Percentiles rank a stretch among this genome's conserved stretches.
These are phyloP conservation scores for Drosophila prosaltans DNA, from an alignment of 1,140 invertebrate genomes.

Conservation along the genomic window DNA sequence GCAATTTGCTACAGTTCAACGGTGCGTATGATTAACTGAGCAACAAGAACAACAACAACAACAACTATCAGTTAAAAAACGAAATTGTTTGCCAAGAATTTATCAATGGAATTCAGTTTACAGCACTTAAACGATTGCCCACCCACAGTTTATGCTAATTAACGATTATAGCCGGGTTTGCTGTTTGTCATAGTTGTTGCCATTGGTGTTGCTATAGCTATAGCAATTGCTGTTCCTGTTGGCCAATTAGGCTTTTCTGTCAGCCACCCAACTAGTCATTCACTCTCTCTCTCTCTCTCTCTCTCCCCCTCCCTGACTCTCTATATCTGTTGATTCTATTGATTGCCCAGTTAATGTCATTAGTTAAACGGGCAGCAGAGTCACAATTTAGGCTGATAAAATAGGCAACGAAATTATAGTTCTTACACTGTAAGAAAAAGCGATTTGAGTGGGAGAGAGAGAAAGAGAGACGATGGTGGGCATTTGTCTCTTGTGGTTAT, in stretches of 20 bases:
- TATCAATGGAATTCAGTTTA: conserved; percentile 7
- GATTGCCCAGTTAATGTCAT: conserved; percentile 36
- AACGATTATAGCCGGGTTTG: background rate
- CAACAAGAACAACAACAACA: conserved; percentile 18
- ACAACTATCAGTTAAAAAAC: too few relatives aligned
- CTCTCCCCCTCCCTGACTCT: background rate
- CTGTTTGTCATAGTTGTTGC: background rate
- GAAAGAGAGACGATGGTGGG: too few relatives aligned
- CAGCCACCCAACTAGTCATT: background rate
- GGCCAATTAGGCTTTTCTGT: conserved; percentile 37
- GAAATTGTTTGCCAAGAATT: too few relatives aligned
- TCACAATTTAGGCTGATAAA: conserved; percentile 23
- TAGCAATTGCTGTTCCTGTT: conserved; percentile 8
- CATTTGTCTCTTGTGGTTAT: too few relatives aligned
- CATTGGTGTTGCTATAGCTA: conserved; percentile 4
- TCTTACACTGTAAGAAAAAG: background rate
- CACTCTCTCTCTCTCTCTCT: conserved; percentile 14
- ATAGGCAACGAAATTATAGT: conserved; percentile 5
- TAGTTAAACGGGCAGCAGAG: background rate
- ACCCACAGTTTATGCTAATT: background rate
- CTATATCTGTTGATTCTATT: conserved; percentile 33
- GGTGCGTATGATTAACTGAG: conserved; percentile 59
- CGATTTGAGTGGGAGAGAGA: too few relatives aligned
- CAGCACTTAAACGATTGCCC: conserved; percentile 17
- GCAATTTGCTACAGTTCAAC: conserved; percentile 54